Conservation (phyloP, 2,888 invertebrate species). For the Chrysolina oricalcia region DNA sequence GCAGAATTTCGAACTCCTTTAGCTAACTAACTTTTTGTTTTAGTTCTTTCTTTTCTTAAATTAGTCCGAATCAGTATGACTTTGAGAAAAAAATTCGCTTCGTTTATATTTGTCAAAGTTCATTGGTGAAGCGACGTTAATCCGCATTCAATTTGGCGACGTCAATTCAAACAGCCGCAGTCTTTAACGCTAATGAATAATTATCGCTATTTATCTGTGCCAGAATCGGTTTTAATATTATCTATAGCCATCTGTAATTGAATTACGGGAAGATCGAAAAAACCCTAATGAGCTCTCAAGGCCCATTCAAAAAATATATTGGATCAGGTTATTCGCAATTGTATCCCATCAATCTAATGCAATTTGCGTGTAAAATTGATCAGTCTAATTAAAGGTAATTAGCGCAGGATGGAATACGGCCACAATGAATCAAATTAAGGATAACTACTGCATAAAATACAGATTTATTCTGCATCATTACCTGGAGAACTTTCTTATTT, state of each 20-base stretch:
- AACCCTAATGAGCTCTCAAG: slow-evolving; percentile 18
- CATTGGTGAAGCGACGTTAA: no score
- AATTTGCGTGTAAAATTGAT: slow-evolving; percentile 46
- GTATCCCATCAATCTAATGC: slow-evolving; percentile 28
- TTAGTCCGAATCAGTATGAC: no score
- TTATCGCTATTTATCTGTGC: not conserved
- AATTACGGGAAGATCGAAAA: not conserved
- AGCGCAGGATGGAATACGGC: slow-evolving; percentile 33
- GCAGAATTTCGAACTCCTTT: no score
- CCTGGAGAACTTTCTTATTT: slow-evolving; percentile 37
- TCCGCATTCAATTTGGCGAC: no score
- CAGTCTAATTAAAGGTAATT: slow-evolving; percentile 41
- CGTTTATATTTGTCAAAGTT: no score
- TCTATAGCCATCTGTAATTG: not conserved
- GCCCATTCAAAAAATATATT: slow-evolving; percentile 6
- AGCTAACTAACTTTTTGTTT: no score
- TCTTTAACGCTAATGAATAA: not conserved
- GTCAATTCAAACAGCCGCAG: no score
- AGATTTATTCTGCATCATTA: slow-evolving; percentile 46
- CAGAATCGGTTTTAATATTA: not conserved
- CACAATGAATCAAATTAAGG: slow-evolving; percentile 40
- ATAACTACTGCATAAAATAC: slow-evolving; percentile 43
- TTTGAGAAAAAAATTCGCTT: no score
- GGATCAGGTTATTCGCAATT: slow-evolving; percentile 21
- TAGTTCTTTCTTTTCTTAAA: no score